Conservation (phyloP, 2,888 invertebrate genomes). For the Synanthedon formicaeformis region DNA sequence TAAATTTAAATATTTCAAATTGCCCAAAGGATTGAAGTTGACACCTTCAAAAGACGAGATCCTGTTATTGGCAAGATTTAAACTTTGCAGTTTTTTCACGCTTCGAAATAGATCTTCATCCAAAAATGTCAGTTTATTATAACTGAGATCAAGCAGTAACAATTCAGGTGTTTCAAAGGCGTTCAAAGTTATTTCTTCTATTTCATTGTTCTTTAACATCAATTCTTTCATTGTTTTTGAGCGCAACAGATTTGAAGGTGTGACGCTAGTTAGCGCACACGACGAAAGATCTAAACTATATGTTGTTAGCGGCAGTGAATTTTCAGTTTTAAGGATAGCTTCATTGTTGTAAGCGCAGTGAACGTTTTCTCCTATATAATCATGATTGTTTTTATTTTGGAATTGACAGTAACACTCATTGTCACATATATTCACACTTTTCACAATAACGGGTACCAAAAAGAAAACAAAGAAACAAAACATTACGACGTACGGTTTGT, state of each 20-base stretch:
- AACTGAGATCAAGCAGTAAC: conserved; percentile 46
- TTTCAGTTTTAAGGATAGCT: conserved; percentile 19
- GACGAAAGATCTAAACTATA: conserved; percentile 43
- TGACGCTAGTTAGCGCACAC: conserved; percentile 32
- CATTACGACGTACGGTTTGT: neutral
- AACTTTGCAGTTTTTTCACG: conserved; percentile 43
- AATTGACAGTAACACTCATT: conserved; percentile 31
- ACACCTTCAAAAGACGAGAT: conserved; percentile 44
- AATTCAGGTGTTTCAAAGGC: conserved; percentile 40
- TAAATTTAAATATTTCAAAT: conserved; percentile 46
- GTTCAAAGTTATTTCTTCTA: conserved; percentile 27
- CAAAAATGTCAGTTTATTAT: conserved; percentile 43
- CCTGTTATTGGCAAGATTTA: conserved; percentile 55
- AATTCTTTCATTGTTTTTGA: conserved; percentile 34
- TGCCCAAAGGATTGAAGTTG: conserved; percentile 42
- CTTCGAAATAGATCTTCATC: conserved; percentile 41
- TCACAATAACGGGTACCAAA: conserved; percentile 9
- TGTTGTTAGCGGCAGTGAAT: conserved; percentile 28
- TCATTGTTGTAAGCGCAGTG: conserved; percentile 34
- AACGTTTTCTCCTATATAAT: conserved; percentile 32
- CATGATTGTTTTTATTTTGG: conserved; percentile 18
- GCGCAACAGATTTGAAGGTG: conserved; percentile 20
- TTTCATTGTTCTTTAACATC: conserved; percentile 35
- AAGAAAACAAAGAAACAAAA: conserved; percentile 1
- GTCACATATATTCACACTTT: conserved; percentile 34